Evolutionary conservation across 1,140 invertebrate species (phyloP).

Genomic region (Heliothis virescens): DNA sequence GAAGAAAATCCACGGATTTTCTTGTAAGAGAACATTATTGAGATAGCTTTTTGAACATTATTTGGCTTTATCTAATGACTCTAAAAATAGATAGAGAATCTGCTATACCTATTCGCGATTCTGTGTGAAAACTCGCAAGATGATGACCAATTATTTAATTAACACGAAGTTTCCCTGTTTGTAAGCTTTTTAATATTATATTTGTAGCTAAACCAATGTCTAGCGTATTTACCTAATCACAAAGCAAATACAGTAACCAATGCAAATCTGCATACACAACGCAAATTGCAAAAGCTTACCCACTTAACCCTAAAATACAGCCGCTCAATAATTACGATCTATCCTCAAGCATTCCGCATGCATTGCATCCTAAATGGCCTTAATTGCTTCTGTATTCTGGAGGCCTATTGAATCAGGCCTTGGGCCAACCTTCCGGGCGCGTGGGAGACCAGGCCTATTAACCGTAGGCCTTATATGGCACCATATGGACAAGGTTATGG

Average conservation of each 20-base stretch:
- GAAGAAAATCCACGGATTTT: background rate
- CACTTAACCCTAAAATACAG: background rate
- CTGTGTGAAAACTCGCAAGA: no score
- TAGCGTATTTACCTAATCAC: no score
- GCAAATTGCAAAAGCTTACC: background rate
- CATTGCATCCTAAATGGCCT: slow-evolving; percentile 40
- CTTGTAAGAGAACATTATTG: no score
- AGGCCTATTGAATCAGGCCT: slow-evolving; percentile 45
- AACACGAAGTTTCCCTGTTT: no score
- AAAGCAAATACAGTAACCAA: background rate
- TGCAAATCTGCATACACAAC: no score
- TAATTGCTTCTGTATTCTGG: slow-evolving; percentile 42
- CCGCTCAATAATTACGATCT: slow-evolving; percentile 15
- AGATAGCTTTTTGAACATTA: no score
- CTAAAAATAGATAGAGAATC: no score
- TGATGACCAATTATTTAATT: no score
- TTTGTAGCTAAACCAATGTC: no score
- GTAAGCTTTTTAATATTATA: no score
- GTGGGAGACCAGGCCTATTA: slow-evolving; percentile 52
- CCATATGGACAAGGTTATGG: slow-evolving; percentile 37
- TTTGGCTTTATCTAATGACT: no score
- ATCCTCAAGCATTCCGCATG: slow-evolving; percentile 2
- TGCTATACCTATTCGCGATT: no score
- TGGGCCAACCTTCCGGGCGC: slow-evolving; percentile 40
- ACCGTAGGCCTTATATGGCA: slow-evolving; percentile 36